A percentile compares a stretch with the other conserved stretches of the same genome.
Evolutionary conservation across 2,797 vertebrate species (phyloP).

Genomic region (Oryzias dopingdopingensis): DNA sequence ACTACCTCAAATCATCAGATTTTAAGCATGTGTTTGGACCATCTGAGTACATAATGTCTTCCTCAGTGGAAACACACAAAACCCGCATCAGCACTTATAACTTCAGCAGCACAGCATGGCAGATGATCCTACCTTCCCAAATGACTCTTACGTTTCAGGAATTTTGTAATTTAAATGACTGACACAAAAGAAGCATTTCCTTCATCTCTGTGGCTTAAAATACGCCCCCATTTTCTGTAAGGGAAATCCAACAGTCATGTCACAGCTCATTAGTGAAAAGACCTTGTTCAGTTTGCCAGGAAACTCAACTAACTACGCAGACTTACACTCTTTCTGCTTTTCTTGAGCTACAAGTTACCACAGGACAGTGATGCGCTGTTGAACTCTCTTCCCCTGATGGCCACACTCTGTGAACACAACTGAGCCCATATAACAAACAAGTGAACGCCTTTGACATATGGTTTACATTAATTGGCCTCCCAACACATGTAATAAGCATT

Average conservation of each 20-base stretch:
- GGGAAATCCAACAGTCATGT: conserved; percentile 30
- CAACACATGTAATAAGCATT: conserved; percentile 69
- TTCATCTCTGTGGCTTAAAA: conserved; percentile 15
- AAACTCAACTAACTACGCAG: conserved; percentile 10
- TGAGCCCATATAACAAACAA: conserved; percentile 62
- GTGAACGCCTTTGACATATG: conserved; percentile 63
- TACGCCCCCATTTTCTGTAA: conserved; percentile 22
- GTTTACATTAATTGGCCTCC: conserved; percentile 67
- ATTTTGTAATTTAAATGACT: conserved; percentile 14
- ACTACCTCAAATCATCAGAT: conserved; percentile 24
- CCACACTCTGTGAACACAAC: conserved; percentile 32
- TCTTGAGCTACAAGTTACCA: conserved; percentile 6
- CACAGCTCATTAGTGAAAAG: conserved; percentile 25
- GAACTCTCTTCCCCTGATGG: conserved; percentile 45
- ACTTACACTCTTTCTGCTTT: conserved; percentile 18
- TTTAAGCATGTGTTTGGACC: conserved; percentile 27
- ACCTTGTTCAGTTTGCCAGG: background rate
- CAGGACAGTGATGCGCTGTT: conserved; percentile 57
- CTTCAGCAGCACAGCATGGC: background rate
- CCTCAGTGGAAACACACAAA: background rate
- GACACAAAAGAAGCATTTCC: conserved; percentile 14
- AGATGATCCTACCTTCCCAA: background rate
- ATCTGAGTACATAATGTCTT: conserved; percentile 6
- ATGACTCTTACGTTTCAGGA: background rate
- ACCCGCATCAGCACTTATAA: background rate